Conservation (phyloP, 1,140 invertebrate genomes). For the Drosophila saltans region DNA sequence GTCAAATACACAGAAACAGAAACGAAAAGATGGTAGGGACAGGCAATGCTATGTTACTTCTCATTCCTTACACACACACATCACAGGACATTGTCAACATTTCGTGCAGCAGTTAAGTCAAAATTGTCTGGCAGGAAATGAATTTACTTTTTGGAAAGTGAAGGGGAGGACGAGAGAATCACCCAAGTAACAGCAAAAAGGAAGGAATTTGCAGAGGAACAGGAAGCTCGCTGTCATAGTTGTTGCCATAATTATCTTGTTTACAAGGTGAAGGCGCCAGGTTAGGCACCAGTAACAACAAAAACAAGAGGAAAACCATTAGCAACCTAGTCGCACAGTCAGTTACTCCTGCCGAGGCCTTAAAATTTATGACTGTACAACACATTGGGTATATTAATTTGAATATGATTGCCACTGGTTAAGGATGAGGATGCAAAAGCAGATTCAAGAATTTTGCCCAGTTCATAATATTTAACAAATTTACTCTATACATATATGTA, state of each 20-base stretch:
- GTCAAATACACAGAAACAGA: slow-evolving; percentile 27
- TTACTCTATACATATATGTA: slow-evolving; percentile 38
- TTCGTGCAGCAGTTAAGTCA: slow-evolving; percentile 71
- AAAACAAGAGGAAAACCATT: slow-evolving; percentile 24
- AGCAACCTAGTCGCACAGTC: slow-evolving; percentile 27
- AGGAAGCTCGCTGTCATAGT: slow-evolving; percentile 80
- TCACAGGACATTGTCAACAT: slow-evolving; percentile 67
- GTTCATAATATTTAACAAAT: slow-evolving; percentile 70
- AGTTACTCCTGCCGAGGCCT: slow-evolving; percentile 42
- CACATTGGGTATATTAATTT: slow-evolving; percentile 82
- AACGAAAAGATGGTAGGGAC: background rate
- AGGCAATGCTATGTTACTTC: slow-evolving; percentile 27
- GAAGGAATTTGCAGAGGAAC: slow-evolving; percentile 27
- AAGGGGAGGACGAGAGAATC: background rate
- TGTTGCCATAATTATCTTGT: slow-evolving; percentile 81
- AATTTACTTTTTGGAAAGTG: slow-evolving; percentile 60
- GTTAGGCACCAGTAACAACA: slow-evolving; percentile 27
- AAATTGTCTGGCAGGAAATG: slow-evolving; percentile 72
- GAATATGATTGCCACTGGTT: slow-evolving; percentile 76
- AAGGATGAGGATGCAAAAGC: slow-evolving; percentile 20
- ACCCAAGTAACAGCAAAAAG: slow-evolving; percentile 25
- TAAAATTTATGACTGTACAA: slow-evolving; percentile 77
- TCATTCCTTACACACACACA: slow-evolving; percentile 4
- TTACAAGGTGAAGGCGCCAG: slow-evolving; percentile 77
- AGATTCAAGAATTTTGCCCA: slow-evolving; percentile 33